Conservation (phyloP, 35 echinoderm and acorn worm species). For the Lytechinus variegatus region DNA sequence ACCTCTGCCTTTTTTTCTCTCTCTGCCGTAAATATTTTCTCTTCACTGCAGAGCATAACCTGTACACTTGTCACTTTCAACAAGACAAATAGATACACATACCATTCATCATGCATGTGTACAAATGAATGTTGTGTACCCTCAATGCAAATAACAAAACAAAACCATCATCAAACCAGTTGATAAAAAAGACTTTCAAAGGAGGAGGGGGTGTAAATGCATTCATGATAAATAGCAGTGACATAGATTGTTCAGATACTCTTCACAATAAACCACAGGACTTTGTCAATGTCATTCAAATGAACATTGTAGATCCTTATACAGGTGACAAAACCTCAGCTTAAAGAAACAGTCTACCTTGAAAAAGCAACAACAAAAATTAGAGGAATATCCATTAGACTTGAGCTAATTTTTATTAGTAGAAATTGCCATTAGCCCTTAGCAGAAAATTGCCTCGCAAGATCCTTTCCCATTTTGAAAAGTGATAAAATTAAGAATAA, state of each 20-base stretch:
- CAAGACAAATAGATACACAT: neutral
- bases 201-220: neutral
- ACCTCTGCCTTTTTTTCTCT: neutral
- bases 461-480: too few species aligned
- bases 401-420: too few species aligned
- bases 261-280: neutral
- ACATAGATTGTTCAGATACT: neutral
- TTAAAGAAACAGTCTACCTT: neutral
- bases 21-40: neutral
- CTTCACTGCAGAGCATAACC: neutral
- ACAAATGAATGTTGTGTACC: too few species aligned
- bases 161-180: neutral
- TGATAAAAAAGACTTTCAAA: neutral
- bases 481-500: too few species aligned
- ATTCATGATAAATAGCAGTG: neutral
- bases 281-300: neutral
- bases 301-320: neutral
- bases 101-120: neutral
- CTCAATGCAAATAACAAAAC: neutral
- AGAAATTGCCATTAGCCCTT: too few species aligned
- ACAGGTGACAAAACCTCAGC: neutral
- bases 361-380: too few species aligned
- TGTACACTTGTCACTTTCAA: neutral
- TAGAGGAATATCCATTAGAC: too few species aligned
- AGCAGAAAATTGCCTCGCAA: too few species aligned